Conservation (phyloP, 1,140 invertebrate genomes). For the Brachionus manjavacas region DNA sequence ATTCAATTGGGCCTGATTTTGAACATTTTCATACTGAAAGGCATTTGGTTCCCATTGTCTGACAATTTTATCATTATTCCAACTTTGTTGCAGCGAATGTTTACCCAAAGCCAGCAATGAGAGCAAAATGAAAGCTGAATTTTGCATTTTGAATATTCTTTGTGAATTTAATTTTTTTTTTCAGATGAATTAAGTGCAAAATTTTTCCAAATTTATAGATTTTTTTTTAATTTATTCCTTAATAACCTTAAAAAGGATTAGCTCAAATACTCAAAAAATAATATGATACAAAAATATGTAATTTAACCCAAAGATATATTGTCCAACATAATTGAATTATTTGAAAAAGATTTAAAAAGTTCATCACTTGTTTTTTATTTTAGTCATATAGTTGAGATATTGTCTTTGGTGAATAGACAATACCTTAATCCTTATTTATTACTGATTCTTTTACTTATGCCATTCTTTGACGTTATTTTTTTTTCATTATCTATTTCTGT, state of each 20-base stretch:
- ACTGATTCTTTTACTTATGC: neutral
- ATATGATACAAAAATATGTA: neutral
- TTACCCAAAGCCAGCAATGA: neutral
- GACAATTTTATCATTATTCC: constrained; percentile 35
- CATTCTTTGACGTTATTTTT: no score
- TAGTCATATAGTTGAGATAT: neutral
- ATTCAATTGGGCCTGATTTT: neutral
- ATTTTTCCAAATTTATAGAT: neutral
- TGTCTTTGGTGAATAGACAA: neutral
- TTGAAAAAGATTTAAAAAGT: neutral
- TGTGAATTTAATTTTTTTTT: neutral
- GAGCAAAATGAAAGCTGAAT: neutral
- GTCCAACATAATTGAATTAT: neutral
- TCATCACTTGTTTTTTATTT: neutral
- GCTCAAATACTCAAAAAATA: neutral
- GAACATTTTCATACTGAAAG: neutral
- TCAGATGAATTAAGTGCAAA: neutral
- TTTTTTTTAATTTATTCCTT: neutral
- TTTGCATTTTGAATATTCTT: neutral
- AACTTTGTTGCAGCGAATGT: neutral
- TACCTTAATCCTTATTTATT: neutral
- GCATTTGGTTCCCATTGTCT: neutral
- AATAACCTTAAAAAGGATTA: neutral
- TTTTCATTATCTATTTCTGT: no score
- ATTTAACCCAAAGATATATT: neutral